Evolutionary conservation across 2,797 vertebrate genomes (phyloP).

Genomic region (Balearica regulorum): DNA sequence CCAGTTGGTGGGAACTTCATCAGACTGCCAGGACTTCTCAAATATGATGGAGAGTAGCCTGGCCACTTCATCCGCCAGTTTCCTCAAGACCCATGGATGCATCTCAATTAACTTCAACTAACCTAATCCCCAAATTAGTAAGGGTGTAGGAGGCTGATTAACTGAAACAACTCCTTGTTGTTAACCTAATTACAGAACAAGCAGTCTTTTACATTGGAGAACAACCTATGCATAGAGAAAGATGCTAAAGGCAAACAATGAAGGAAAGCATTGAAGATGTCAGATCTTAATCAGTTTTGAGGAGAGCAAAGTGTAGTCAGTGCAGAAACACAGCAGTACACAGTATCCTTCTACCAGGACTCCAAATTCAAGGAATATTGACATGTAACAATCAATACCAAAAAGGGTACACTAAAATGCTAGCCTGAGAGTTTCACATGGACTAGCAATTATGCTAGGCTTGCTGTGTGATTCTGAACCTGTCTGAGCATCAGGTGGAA

Average conservation of each 20-base stretch:
- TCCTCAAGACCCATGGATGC: no score
- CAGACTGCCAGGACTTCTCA: no score
- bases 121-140: not conserved
- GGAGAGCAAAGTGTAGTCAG: not conserved
- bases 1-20: no score
- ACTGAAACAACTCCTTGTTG: not conserved
- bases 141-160: not conserved
- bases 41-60: no score
- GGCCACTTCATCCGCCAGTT: no score
- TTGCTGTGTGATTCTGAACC: not conserved
- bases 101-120: not conserved
- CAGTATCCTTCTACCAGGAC: not conserved
- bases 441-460: not conserved
- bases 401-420: not conserved
- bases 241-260: not conserved
- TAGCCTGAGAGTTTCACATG: not conserved
- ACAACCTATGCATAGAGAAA: not conserved
- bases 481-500: not conserved
- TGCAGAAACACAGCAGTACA: not conserved
- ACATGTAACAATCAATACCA: accelerated
- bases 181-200: not conserved
- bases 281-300: not conserved
- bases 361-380: not conserved
- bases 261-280: not conserved
- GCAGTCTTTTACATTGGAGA: not conserved